A percentile compares a stretch with the other conserved stretches of the same genome.
Evolutionary conservation across 2,888 invertebrate species (phyloP).

Genomic region (Sphaeridia pumilis): DNA sequence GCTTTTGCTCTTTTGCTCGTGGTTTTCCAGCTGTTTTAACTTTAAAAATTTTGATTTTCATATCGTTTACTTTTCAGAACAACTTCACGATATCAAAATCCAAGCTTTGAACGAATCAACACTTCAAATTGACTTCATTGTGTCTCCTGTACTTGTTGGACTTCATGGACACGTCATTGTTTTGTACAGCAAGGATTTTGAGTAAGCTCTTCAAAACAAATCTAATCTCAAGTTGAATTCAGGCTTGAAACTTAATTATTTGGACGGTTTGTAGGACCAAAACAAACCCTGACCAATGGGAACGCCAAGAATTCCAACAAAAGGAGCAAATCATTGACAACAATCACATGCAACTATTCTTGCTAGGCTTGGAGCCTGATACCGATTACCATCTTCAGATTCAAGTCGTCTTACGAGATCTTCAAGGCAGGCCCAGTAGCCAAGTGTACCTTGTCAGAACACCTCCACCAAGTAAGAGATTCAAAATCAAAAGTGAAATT

Average conservation of each 20-base stretch:
- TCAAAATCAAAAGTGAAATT: too few relatives aligned
- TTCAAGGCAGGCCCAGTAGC: constrained; percentile 66
- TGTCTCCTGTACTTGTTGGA: constrained; percentile 70
- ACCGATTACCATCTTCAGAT: constrained; percentile 74
- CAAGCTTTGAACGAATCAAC: constrained; percentile 67
- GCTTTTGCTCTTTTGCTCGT: too few relatives aligned
- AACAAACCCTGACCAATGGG: constrained; percentile 48
- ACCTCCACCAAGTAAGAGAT: constrained; percentile 43
- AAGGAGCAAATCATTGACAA: constrained; percentile 75
- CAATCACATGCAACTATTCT: constrained; percentile 70
- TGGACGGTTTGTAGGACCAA: constrained; percentile 26
- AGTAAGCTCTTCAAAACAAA: constrained; percentile 45
- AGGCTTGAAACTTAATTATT: neutral
- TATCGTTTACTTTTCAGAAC: too few relatives aligned
- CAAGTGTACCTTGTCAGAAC: constrained; percentile 63
- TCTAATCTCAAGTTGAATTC: neutral
- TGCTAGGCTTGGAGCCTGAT: constrained; percentile 61
- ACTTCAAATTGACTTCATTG: constrained; percentile 67
- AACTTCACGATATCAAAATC: constrained; percentile 49
- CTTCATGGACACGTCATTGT: constrained; percentile 76
- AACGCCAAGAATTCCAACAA: constrained; percentile 73
- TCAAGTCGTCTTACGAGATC: constrained; percentile 60
- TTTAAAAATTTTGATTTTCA: too few relatives aligned
- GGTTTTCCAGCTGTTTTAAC: too few relatives aligned
- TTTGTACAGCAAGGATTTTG: constrained; percentile 61